These are phyloP conservation scores for Oreortyx pictus DNA, from an alignment of 2,797 vertebrate species.

Conservation along the genomic window DNA sequence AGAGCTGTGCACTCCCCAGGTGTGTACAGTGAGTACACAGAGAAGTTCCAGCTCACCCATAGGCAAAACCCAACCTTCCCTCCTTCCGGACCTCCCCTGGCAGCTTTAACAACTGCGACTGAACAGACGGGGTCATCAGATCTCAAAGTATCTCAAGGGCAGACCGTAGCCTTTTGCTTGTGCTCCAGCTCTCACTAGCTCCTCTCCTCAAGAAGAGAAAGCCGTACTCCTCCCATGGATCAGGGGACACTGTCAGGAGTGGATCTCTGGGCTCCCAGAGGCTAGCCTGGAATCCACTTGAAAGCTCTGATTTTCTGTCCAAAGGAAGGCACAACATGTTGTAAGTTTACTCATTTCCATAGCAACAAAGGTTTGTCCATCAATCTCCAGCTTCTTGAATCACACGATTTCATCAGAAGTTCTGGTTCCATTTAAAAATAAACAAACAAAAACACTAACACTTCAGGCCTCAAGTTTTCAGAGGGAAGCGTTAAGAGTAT, in stretches of 20 bases:
- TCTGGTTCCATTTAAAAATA: neutral
- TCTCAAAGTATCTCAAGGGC: neutral
- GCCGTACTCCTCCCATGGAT: neutral
- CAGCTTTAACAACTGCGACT: neutral
- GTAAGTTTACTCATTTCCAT: neutral
- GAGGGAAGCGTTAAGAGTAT: neutral
- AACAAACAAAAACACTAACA: neutral
- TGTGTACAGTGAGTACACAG: accelerated
- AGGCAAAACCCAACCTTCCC: neutral
- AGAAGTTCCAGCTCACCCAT: neutral
- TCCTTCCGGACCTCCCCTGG: neutral
- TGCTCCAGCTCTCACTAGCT: neutral
- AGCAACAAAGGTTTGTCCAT: neutral
- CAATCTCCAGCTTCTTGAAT: neutral
- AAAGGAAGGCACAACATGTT: neutral
- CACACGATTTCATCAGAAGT: neutral
- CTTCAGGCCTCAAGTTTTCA: neutral
- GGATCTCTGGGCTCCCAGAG: neutral
- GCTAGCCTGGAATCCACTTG: neutral
- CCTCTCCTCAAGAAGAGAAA: neutral
- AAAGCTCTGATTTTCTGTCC: neutral
- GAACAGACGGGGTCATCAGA: neutral
- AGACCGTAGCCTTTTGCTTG: neutral
- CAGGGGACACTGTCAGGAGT: neutral
- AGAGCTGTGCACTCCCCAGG: neutral